Evolutionary conservation across 1,140 invertebrate genomes (phyloP).

Genomic region (Trichogramma pretiosum): DNA sequence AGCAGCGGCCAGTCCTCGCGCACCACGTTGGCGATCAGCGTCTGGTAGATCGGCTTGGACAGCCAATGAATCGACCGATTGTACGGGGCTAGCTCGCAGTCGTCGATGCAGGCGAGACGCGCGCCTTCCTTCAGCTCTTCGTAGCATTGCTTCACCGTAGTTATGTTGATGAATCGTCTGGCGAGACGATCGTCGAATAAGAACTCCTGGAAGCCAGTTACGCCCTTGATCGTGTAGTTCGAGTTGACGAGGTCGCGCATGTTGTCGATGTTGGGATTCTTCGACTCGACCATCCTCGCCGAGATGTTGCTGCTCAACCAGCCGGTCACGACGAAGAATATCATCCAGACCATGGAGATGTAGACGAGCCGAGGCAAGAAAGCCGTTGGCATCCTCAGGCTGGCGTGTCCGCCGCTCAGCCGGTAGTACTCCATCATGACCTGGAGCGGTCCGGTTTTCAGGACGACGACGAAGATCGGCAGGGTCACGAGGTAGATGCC

Average conservation of each 20-base stretch:
- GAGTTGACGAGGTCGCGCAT: neutral
- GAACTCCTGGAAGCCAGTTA: neutral
- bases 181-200: neutral
- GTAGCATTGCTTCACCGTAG: neutral
- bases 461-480: neutral
- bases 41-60: neutral
- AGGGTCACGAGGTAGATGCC: neutral
- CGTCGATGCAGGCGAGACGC: neutral
- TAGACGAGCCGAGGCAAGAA: neutral
- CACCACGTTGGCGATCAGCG: neutral
- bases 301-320: neutral
- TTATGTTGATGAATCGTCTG: neutral
- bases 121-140: neutral
- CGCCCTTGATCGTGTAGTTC: neutral
- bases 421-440: neutral
- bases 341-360: neutral
- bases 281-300: neutral
- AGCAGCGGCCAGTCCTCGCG: conserved; percentile 4
- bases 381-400: neutral
- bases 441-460: neutral
- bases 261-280: neutral
- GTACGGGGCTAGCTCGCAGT: neutral
- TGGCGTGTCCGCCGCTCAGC: neutral
- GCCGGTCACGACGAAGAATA: neutral
- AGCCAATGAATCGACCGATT: neutral